phyloP scores from a whole-genome alignment of 1,140 invertebrate species.

The Drosophila saltans region DNA sequence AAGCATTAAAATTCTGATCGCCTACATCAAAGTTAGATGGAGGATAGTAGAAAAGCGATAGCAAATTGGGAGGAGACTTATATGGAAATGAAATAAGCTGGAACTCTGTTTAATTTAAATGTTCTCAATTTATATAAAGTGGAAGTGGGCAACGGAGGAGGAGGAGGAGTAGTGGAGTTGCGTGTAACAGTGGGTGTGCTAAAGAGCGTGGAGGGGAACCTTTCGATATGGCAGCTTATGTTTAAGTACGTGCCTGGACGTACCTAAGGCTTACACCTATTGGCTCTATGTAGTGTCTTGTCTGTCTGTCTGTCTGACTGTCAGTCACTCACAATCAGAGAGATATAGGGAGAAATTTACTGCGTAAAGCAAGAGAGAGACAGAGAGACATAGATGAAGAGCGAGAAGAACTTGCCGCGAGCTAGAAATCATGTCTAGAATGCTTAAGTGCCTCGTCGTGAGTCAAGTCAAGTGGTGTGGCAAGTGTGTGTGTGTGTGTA shows the following conservation, averaged over 20 bases:
- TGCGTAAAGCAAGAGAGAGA: not conserved
- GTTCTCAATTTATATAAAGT: constrained; percentile 27
- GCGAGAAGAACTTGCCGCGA: constrained; percentile 57
- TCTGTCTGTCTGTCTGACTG: constrained; percentile 6
- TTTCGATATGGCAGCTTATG: constrained; percentile 68
- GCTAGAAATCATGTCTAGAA: constrained; percentile 74
- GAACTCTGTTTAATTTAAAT: constrained; percentile 65
- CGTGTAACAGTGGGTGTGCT: constrained; percentile 21
- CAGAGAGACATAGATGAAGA: not conserved
- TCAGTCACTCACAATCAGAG: constrained; percentile 27
- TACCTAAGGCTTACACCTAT: constrained; percentile 46
- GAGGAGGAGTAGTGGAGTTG: not conserved
- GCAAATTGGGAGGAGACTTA: constrained; percentile 27
- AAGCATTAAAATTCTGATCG: constrained; percentile 60
- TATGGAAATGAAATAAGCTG: constrained; percentile 64
- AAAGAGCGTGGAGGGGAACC: constrained; percentile 25
- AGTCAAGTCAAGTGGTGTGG: constrained; percentile 58
- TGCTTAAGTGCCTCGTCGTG: constrained; percentile 58
- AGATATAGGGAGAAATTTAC: constrained; percentile 17
- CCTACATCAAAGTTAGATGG: constrained; percentile 39
- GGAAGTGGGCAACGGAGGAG: not conserved
- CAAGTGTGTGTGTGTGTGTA: constrained; percentile 10
- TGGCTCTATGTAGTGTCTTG: not conserved
- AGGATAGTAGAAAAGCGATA: constrained; percentile 9
- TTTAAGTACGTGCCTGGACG: constrained; percentile 61